phyloP scores from a whole-genome alignment of 2,888 invertebrate genomes.

The Lepidocyrtoides sp. region DNA sequence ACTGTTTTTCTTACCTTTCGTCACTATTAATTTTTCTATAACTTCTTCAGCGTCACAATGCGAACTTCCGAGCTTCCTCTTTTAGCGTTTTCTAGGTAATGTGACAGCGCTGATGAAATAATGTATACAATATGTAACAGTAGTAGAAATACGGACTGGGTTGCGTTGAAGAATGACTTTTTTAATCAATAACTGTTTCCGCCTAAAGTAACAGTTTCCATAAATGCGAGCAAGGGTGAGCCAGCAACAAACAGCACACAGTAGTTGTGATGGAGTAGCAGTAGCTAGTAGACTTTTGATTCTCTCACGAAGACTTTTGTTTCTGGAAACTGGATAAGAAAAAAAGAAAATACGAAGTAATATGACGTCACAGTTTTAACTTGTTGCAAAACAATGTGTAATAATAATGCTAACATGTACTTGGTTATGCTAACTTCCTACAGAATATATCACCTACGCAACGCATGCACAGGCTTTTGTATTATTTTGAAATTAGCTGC shows the following conservation, averaged over 20 bases:
- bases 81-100: too few relatives aligned
- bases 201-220: neutral
- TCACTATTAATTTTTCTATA: too few relatives aligned
- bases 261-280: neutral
- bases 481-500: too few relatives aligned
- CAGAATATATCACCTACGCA: too few relatives aligned
- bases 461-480: too few relatives aligned
- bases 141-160: neutral
- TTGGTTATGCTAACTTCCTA: too few relatives aligned
- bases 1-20: too few relatives aligned
- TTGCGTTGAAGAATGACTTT: neutral
- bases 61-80: too few relatives aligned
- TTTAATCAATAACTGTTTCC: neutral
- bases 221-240: neutral
- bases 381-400: too few relatives aligned
- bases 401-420: too few relatives aligned
- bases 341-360: neutral
- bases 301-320: constrained; percentile 39
- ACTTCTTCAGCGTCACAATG: too few relatives aligned
- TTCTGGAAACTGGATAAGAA: constrained; percentile 46
- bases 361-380: constrained; percentile 26
- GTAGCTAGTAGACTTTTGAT: neutral
- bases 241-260: constrained; percentile 10
- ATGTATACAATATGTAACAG: neutral
- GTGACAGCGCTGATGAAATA: too few relatives aligned